phyloP scores from a whole-genome alignment of 92 coral and sea anemone genomes.

The Muricea muricata region DNA sequence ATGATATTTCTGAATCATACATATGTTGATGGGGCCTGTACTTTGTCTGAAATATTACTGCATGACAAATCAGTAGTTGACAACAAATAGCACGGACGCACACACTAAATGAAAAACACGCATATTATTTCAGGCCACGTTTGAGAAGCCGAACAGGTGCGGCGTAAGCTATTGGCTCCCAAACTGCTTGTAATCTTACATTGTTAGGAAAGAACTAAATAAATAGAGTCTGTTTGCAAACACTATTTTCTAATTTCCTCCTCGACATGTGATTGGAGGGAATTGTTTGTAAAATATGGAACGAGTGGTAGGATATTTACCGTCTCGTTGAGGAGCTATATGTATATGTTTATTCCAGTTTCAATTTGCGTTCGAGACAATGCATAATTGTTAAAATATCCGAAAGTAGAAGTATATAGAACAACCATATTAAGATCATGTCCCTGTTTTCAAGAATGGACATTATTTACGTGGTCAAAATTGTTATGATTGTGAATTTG shows the following conservation, averaged over 20 bases:
- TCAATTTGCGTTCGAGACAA: background rate
- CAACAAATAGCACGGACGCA: too few species aligned
- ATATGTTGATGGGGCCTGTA: too few species aligned
- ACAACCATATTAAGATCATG: background rate
- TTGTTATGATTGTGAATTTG: background rate
- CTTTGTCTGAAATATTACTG: too few species aligned
- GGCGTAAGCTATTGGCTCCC: too few species aligned
- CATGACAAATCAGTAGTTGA: too few species aligned
- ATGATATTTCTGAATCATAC: too few species aligned
- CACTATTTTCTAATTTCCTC: background rate
- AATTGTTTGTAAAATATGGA: background rate
- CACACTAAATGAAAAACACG: too few species aligned
- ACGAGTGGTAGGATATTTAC: constrained; percentile 5
- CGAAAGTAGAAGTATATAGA: background rate
- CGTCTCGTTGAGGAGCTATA: too few species aligned
- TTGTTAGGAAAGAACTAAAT: too few species aligned
- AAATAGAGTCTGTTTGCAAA: background rate
- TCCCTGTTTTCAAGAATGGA: constrained; percentile 13
- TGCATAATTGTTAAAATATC: background rate
- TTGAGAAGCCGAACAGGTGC: too few species aligned
- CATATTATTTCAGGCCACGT: too few species aligned
- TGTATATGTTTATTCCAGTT: background rate
- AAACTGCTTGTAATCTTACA: too few species aligned
- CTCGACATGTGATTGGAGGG: background rate
- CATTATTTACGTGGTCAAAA: background rate